These are phyloP conservation scores for Dromius quadrimaculatus DNA, from an alignment of 2,888 invertebrate species.

Conservation along the genomic window DNA sequence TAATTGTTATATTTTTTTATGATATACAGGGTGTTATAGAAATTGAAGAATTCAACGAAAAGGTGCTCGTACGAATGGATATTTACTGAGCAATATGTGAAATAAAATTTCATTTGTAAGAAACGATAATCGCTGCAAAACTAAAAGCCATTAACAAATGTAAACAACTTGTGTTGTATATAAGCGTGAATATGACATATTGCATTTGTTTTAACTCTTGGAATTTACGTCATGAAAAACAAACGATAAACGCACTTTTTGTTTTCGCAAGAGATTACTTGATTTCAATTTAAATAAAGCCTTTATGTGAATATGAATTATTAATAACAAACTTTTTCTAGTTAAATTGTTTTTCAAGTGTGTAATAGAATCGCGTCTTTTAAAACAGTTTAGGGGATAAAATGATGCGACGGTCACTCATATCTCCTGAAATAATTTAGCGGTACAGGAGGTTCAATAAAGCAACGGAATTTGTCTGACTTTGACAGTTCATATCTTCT, in stretches of 20 bases:
- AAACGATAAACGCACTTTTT: too few species aligned
- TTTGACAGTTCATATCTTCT: too few species aligned
- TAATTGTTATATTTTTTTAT: slow-evolving; percentile 3
- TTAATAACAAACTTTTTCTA: too few species aligned
- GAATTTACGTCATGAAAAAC: slow-evolving; percentile 30
- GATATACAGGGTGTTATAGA: background rate
- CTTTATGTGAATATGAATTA: too few species aligned
- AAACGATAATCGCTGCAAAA: slow-evolving; percentile 14
- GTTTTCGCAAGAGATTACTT: background rate
- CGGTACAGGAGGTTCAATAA: too few species aligned
- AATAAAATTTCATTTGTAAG: slow-evolving; percentile 21
- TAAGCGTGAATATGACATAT: slow-evolving; percentile 33
- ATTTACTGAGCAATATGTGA: slow-evolving; percentile 9
- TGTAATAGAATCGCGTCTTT: too few species aligned
- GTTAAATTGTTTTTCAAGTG: too few species aligned
- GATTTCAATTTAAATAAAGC: background rate
- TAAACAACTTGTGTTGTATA: slow-evolving; percentile 27
- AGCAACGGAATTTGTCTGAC: too few species aligned
- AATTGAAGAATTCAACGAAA: background rate
- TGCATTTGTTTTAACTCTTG: slow-evolving; percentile 28
- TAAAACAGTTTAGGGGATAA: too few species aligned
- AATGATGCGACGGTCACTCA: too few species aligned
- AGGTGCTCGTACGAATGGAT: background rate
- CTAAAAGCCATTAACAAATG: slow-evolving; percentile 31
- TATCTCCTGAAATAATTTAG: too few species aligned